phyloP scores from a whole-genome alignment of 2,797 vertebrate species.

The Netta rufina region DNA sequence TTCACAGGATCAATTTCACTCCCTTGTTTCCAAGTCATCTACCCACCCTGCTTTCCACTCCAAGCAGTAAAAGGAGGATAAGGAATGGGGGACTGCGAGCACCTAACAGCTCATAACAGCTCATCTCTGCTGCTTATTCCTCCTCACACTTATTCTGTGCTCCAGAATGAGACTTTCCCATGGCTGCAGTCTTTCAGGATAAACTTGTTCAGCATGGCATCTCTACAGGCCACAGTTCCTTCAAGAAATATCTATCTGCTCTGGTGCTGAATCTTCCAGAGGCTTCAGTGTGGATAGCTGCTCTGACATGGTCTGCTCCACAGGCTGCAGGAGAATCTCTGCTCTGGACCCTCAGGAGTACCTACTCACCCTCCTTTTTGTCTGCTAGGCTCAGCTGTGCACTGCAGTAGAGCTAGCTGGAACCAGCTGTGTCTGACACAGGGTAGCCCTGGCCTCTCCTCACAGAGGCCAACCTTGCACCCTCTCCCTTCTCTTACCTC shows the following conservation, averaged over 20 bases:
- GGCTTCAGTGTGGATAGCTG: too few species aligned
- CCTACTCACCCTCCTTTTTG: neutral
- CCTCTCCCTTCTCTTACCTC: rapidly evolving
- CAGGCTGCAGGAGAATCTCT: neutral
- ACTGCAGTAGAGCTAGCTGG: neutral
- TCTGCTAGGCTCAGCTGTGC: neutral
- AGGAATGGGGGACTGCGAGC: too few species aligned
- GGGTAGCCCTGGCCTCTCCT: neutral
- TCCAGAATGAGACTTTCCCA: neutral
- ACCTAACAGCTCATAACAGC: neutral
- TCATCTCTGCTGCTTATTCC: neutral
- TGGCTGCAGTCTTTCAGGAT: neutral
- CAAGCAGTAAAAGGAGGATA: too few species aligned
- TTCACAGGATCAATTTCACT: too few species aligned
- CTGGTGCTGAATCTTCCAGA: too few species aligned
- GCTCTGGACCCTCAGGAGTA: neutral
- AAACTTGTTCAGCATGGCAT: neutral
- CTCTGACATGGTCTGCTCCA: neutral
- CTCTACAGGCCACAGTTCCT: neutral
- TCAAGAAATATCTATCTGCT: neutral
- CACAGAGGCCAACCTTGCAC: neutral
- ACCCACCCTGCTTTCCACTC: too few species aligned
- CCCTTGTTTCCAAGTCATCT: too few species aligned
- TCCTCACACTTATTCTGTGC: neutral
- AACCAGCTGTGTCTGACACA: rapidly evolving